Conservation (phyloP, 2,888 invertebrate genomes). For the Drosophila anomalata region DNA sequence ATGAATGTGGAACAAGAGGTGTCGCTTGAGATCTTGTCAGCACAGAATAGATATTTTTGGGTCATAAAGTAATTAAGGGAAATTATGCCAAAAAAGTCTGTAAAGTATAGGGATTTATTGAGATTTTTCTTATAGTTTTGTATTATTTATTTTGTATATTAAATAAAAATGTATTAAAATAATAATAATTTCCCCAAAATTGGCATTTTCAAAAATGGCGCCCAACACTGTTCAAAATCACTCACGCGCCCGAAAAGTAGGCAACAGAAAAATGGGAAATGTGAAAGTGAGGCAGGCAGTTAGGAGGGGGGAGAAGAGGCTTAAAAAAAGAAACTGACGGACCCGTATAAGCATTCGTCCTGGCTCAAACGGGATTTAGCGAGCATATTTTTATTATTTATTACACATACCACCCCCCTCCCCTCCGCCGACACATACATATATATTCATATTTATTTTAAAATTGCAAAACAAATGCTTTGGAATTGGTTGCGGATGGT, state of each 20-base stretch:
- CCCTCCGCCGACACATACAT: neutral
- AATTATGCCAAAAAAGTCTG: neutral
- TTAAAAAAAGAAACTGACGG: too few relatives aligned
- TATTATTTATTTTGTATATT: neutral
- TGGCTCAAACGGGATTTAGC: conserved; percentile 33
- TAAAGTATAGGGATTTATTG: neutral
- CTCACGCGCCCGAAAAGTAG: conserved; percentile 44
- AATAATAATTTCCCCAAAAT: neutral
- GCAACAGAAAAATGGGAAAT: conserved; percentile 18
- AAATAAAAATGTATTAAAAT: neutral
- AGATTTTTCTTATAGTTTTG: too few relatives aligned
- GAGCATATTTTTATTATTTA: conserved; percentile 17
- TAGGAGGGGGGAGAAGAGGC: too few relatives aligned
- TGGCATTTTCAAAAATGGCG: neutral
- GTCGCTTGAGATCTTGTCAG: conserved; percentile 11
- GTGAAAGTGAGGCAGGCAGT: too few relatives aligned
- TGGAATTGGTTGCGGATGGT: neutral
- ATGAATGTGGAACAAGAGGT: neutral
- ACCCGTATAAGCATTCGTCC: conserved; percentile 17
- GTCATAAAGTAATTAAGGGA: neutral
- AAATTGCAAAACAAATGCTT: conserved; percentile 41
- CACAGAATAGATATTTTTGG: conserved; percentile 6
- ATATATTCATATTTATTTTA: conserved; percentile 35
- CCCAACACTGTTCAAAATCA: conserved; percentile 22
- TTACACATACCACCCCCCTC: too few relatives aligned